Conservation (phyloP, 2,113 vertebrate genomes). For the Strix uralensis region DNA sequence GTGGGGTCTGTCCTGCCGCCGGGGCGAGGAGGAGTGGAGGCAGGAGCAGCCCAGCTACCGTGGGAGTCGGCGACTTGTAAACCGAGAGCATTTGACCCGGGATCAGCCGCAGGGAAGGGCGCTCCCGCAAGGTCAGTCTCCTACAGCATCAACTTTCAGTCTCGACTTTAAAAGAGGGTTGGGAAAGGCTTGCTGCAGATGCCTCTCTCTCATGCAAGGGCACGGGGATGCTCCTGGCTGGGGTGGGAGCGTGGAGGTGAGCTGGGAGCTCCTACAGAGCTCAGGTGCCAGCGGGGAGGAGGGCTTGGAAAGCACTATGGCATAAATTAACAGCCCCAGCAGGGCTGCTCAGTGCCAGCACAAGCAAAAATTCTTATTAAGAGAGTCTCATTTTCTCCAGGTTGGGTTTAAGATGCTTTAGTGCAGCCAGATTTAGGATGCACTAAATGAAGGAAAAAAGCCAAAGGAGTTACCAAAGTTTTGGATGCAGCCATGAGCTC, state of each 20-base stretch:
- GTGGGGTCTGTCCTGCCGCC: neutral
- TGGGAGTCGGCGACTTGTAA: neutral
- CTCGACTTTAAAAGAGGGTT: neutral
- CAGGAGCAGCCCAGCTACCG: neutral
- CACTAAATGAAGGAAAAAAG: neutral
- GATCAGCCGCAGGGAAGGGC: neutral
- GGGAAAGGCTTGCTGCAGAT: neutral
- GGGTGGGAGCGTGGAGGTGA: neutral
- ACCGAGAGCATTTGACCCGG: neutral
- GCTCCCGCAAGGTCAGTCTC: neutral
- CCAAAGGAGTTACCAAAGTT: neutral
- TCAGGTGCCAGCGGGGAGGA: neutral
- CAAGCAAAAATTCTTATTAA: neutral
- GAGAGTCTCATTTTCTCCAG: neutral
- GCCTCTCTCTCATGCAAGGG: neutral
- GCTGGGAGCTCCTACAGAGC: neutral
- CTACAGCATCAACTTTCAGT: conserved; percentile 13
- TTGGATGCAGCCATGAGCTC: neutral
- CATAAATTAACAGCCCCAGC: neutral
- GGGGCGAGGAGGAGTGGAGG: fast-evolving
- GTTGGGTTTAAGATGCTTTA: neutral
- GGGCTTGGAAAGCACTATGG: neutral
- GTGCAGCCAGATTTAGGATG: neutral
- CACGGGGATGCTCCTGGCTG: neutral
- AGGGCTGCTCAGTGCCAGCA: neutral